Base-by-base conservation (phyloP, 2,888 invertebrate species). In the Heliothis peltigera region DNA sequence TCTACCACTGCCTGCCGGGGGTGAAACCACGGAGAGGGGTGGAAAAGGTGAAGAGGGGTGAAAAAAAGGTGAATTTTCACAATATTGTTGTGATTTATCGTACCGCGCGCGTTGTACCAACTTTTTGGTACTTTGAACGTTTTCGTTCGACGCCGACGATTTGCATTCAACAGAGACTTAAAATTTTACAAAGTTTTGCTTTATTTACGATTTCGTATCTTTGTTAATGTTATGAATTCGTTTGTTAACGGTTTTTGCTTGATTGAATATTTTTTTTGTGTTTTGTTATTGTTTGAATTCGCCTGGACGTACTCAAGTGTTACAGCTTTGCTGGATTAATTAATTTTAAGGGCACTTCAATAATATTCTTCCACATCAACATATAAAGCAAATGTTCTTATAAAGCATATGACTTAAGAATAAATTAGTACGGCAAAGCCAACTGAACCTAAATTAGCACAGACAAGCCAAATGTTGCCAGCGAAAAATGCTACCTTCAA, bases 1-100 rank as follows among this genome's bases (percentile, higher is more conserved):
- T 75, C 65, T 64, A 58, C 75, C 68, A 47, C 43, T 55, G 64
- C 51, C 60, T n/a, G n/a, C 39, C 48, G 17, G 46, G 46, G 72
- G 52, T 56, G 55, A 49, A 76, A 77, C 61, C 44, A 48, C 57
- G 56, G 32, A 49, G 18, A 42, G 64, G 54, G 51, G 54, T 8
- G 60, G 35, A 46, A 68, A 46, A 46, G 46, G 46, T 46, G 46
- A 46, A 21, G 25, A 55, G 58, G 52, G 48, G 59, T 48, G 51
- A 49, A 67, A 80, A 79, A 81, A 84, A 84, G 82, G 84, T 84
- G 79, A 84, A 86, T 87, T 88, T 86, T 82, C 84, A 88, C 87
- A 90, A 87, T 89, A 89, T 86, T 86, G 84, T 79, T 81, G 81
- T 88, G 88, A 91, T 90, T 90, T 90, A 90, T 89, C 70, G 84